These are phyloP conservation scores for Garra rufa DNA, from an alignment of 2,113 vertebrate species.

Conservation along the genomic window DNA sequence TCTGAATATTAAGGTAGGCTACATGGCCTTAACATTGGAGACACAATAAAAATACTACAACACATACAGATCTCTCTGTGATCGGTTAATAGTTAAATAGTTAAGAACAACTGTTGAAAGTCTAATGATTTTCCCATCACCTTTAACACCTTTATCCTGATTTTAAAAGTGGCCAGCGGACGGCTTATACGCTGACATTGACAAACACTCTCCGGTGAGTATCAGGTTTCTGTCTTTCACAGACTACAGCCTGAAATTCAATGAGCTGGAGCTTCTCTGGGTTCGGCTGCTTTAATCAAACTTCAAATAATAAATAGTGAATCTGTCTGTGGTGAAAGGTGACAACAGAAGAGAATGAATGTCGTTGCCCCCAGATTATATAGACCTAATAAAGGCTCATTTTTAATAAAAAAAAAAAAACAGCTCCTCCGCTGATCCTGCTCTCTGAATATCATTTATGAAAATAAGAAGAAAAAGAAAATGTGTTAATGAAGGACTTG, in stretches of 20 bases:
- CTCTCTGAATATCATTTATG: constrained; percentile 37
- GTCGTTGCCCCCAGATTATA: constrained; percentile 43
- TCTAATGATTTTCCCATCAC: neutral
- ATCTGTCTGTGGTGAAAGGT: constrained; percentile 49
- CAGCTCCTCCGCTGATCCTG: constrained; percentile 8
- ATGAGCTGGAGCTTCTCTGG: constrained; percentile 9
- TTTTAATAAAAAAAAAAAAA: constrained; percentile 60
- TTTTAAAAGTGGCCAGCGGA: neutral
- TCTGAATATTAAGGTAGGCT: constrained; percentile 16
- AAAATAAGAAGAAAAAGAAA: neutral
- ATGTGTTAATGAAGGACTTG: constrained; percentile 37
- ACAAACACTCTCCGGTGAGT: constrained; percentile 35
- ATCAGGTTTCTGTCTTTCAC: constrained; percentile 23
- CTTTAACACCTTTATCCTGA: neutral
- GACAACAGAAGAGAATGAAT: constrained; percentile 43
- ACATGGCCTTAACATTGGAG: neutral
- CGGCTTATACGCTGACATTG: neutral
- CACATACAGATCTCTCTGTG: neutral
- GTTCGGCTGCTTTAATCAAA: constrained; percentile 35
- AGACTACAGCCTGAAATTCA: constrained; percentile 23
- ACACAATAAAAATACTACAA: neutral
- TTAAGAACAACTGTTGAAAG: neutral
- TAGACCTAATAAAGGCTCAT: constrained; percentile 48
- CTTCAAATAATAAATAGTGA: constrained; percentile 47
- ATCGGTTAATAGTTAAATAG: neutral